phyloP scores from a whole-genome alignment of 2,113 vertebrate species.

The Chaenocephalus aceratus region DNA sequence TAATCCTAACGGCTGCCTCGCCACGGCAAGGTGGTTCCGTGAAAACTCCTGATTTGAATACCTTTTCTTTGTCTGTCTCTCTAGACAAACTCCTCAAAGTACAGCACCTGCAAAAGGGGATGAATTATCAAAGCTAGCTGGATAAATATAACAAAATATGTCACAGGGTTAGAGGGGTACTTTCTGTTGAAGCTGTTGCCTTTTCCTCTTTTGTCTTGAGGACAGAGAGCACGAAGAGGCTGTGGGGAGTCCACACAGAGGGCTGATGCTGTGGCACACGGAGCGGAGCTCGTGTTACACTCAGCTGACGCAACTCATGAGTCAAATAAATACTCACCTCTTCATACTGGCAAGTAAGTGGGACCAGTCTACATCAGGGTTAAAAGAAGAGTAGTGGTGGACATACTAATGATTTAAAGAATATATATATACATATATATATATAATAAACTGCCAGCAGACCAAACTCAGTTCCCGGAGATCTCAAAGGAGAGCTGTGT shows the following conservation, averaged over 20 bases:
- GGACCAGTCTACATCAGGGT: not conserved
- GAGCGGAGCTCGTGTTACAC: slow-evolving; percentile 30
- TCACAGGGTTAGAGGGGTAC: not conserved
- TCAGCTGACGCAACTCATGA: slow-evolving; percentile 38
- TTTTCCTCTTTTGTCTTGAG: slow-evolving; percentile 42
- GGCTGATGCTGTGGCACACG: slow-evolving; percentile 44
- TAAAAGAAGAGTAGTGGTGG: no score
- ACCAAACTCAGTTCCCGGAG: no score
- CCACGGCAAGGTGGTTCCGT: no score
- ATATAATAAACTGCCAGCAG: no score
- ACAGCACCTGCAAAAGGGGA: no score
- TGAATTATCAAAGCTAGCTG: slow-evolving; percentile 7
- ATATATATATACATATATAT: no score
- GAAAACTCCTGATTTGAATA: no score
- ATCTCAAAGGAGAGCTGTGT: no score
- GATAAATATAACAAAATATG: not conserved
- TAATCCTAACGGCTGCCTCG: no score
- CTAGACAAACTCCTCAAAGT: no score
- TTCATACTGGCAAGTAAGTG: not conserved
- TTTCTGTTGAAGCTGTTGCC: slow-evolving; percentile 36
- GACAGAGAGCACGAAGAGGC: slow-evolving; percentile 59
- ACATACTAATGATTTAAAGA: no score
- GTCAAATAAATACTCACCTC: slow-evolving; percentile 22
- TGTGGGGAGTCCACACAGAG: slow-evolving; percentile 59
- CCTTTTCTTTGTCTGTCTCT: no score